Percentiles rank a stretch among this genome's conserved stretches.
Conservation (phyloP, 1,140 invertebrate genomes). For the Arion vulgaris region DNA sequence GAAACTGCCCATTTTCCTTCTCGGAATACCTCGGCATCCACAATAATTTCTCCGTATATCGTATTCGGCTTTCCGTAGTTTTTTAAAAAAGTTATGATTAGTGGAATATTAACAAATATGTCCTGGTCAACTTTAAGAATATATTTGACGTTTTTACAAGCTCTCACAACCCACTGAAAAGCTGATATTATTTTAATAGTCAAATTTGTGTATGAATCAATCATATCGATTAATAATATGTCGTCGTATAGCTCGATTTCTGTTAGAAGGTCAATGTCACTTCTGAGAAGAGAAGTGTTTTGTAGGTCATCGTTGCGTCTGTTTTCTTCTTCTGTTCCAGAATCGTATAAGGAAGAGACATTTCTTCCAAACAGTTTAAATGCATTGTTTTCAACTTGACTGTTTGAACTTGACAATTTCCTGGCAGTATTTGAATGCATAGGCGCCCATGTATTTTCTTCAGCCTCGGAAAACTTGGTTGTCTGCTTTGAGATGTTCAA, state of each 20-base stretch:
- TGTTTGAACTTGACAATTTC: no score
- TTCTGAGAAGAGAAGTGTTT: neutral
- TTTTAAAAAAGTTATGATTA: constrained; percentile 48
- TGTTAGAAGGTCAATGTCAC: neutral
- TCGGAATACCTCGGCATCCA: constrained; percentile 44
- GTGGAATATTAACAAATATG: constrained; percentile 73
- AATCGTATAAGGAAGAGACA: no score
- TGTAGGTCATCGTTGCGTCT: neutral
- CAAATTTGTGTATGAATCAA: constrained; percentile 25
- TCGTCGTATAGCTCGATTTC: constrained; percentile 11
- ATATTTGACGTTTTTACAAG: constrained; percentile 68
- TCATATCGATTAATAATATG: constrained; percentile 17
- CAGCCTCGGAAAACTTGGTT: no score
- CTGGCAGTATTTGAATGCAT: no score
- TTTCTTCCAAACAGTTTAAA: no score
- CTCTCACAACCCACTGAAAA: neutral
- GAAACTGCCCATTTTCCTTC: constrained; percentile 54
- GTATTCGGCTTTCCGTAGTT: constrained; percentile 31
- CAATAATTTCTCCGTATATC: constrained; percentile 45
- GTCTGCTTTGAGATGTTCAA: no score
- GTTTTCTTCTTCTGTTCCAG: no score
- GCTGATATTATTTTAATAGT: constrained; percentile 26
- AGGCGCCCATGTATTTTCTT: no score
- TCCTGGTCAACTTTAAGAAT: constrained; percentile 76
- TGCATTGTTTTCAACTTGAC: no score